Percentiles rank a stretch among this genome's conserved stretches.
phyloP scores from a whole-genome alignment of 1,140 invertebrate genomes.

The Drosophila kikkawai region DNA sequence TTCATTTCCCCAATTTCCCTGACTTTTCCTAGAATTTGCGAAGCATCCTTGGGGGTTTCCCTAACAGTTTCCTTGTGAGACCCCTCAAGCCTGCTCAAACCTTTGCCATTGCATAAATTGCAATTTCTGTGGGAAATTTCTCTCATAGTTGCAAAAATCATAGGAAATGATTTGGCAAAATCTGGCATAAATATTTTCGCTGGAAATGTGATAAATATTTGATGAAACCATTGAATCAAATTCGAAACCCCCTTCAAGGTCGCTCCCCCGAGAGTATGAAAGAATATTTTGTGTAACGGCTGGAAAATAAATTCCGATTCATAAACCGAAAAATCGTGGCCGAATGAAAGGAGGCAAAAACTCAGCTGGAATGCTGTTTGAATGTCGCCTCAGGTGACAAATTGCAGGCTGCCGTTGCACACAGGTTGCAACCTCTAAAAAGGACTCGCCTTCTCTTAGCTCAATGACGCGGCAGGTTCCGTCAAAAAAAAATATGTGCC shows the following conservation, averaged over 20 bases:
- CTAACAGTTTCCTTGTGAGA: neutral
- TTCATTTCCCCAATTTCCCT: neutral
- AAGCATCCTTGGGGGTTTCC: slow-evolving; percentile 20
- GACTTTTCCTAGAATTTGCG: slow-evolving; percentile 26
- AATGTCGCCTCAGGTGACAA: slow-evolving; percentile 82
- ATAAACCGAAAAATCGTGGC: slow-evolving; percentile 32
- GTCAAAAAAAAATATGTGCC: slow-evolving; percentile 64
- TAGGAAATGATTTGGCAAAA: slow-evolving; percentile 71
- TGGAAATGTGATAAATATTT: slow-evolving; percentile 73
- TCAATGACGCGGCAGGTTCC: slow-evolving; percentile 80
- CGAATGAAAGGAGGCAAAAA: slow-evolving; percentile 56
- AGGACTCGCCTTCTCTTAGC: slow-evolving; percentile 14
- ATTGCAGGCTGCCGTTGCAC: slow-evolving; percentile 56
- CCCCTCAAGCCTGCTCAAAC: slow-evolving; percentile 9
- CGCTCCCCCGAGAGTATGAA: slow-evolving; percentile 50
- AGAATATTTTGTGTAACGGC: slow-evolving; percentile 56
- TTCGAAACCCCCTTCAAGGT: slow-evolving; percentile 35
- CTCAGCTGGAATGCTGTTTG: slow-evolving; percentile 66
- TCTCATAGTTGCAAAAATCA: slow-evolving; percentile 35
- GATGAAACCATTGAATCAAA: slow-evolving; percentile 29
- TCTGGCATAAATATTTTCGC: slow-evolving; percentile 69
- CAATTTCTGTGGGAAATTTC: slow-evolving; percentile 32
- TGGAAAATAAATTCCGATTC: slow-evolving; percentile 30
- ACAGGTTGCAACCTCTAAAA: slow-evolving; percentile 44
- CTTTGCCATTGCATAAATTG: slow-evolving; percentile 65